These are phyloP conservation scores for Sphaerophoria taeniata DNA, from an alignment of 2,888 invertebrate genomes.

Conservation along the genomic window DNA sequence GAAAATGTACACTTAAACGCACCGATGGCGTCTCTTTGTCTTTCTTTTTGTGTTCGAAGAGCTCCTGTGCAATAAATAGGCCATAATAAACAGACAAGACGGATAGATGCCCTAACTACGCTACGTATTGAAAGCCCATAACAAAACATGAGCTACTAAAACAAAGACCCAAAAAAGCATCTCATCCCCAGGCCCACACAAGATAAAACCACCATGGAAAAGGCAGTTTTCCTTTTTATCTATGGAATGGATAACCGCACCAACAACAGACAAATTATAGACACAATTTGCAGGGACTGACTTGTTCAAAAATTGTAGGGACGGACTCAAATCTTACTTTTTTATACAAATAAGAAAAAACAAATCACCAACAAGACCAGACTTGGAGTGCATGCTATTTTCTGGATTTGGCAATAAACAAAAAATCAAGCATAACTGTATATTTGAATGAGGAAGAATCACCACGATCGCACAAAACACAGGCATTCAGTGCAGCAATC, in stretches of 20 bases:
- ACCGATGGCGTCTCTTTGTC: constrained; percentile 9
- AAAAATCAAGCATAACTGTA: neutral
- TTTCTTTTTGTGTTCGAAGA: neutral
- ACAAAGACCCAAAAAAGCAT: neutral
- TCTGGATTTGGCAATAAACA: constrained; percentile 47
- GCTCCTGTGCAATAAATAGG: constrained; percentile 52
- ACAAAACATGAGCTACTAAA: neutral
- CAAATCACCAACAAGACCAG: too few relatives aligned
- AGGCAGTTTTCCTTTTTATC: neutral
- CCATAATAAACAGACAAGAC: constrained; percentile 54
- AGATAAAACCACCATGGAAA: neutral
- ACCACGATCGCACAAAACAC: constrained; percentile 3
- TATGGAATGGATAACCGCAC: neutral
- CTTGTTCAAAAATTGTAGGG: neutral
- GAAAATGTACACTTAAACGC: constrained; percentile 27
- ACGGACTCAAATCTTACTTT: neutral
- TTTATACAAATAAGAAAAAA: neutral
- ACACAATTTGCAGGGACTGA: constrained; percentile 30
- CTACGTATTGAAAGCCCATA: neutral
- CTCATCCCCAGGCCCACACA: constrained; percentile 11
- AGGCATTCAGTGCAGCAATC: constrained; percentile 52
- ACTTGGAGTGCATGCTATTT: neutral
- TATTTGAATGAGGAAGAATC: neutral
- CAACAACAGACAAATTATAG: constrained; percentile 14
- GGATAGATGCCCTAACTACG: neutral